phyloP scores from a whole-genome alignment of 2,888 invertebrate species.

The Cheilosia variabilis region DNA sequence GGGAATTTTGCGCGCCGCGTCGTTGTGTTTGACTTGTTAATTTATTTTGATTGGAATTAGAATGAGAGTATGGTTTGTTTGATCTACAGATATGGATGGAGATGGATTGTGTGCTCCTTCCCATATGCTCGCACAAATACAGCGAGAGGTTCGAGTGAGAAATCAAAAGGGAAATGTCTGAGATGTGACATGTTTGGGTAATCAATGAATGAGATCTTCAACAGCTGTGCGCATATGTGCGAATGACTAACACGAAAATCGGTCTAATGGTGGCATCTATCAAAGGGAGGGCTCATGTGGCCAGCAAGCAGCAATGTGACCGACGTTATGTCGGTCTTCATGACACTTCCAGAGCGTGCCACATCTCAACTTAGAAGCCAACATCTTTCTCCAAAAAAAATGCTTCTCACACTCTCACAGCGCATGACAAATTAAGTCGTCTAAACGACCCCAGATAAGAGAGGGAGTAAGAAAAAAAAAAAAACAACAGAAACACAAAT shows the following conservation, averaged over 20 bases:
- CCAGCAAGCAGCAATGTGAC: too few relatives aligned
- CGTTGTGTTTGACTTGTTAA: conserved; percentile 49
- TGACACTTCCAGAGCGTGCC: too few relatives aligned
- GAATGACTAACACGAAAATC: too few relatives aligned
- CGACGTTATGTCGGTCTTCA: too few relatives aligned
- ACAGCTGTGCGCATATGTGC: conserved; percentile 30
- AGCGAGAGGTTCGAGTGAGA: not conserved
- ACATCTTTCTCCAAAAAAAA: not conserved
- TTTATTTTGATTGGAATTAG: conserved; percentile 66
- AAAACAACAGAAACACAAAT: conserved; percentile 18
- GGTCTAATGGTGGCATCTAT: too few relatives aligned
- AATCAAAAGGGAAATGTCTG: conserved; percentile 55
- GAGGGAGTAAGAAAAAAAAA: conserved; percentile 12
- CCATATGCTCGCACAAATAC: not conserved
- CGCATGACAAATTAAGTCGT: conserved; percentile 72
- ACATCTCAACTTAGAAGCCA: too few relatives aligned
- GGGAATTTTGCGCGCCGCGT: conserved; percentile 49
- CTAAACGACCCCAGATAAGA: conserved; percentile 48
- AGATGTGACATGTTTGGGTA: conserved; percentile 41
- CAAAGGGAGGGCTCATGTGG: too few relatives aligned
- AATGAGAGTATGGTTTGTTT: conserved; percentile 45
- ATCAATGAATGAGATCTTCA: conserved; percentile 25
- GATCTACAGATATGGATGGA: conserved; percentile 38
- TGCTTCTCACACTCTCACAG: conserved; percentile 67
- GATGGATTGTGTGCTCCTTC: not conserved